These are phyloP conservation scores for Stigmatopora nigra DNA, from an alignment of 2,113 vertebrate genomes.

Conservation along the genomic window DNA sequence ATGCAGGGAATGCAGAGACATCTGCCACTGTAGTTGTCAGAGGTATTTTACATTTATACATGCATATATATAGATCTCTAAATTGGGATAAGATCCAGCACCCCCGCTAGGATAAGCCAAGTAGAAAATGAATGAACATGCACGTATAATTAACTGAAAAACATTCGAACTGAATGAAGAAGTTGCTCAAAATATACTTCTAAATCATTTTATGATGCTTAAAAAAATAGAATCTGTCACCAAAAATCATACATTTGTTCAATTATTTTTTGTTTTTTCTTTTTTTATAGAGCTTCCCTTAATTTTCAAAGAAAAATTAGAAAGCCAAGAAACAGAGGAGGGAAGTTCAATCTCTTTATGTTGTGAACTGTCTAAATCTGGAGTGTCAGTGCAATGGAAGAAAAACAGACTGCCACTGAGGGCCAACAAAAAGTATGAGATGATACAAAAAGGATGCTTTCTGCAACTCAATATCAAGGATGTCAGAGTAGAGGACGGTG, in stretches of 20 bases:
- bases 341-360: constrained; percentile 19
- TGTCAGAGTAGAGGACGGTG: constrained; percentile 40
- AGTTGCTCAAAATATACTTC: too few relatives aligned
- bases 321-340: constrained; percentile 27
- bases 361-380: constrained; percentile 48
- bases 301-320: constrained; percentile 11
- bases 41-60: constrained; percentile 16
- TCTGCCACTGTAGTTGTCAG: constrained; percentile 38
- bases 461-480: constrained; percentile 33
- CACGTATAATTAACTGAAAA: too few relatives aligned
- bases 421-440: constrained; percentile 34
- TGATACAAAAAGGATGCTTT: constrained; percentile 44
- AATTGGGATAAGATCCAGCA: too few relatives aligned
- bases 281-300: neutral
- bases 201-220: too few relatives aligned
- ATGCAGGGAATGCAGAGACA: constrained; percentile 63
- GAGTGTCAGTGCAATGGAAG: constrained; percentile 37
- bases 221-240: too few relatives aligned
- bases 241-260: too few relatives aligned
- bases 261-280: too few relatives aligned
- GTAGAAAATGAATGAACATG: too few relatives aligned
- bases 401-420: constrained; percentile 33
- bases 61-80: too few relatives aligned
- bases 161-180: too few relatives aligned
- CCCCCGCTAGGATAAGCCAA: too few relatives aligned